phyloP scores from a whole-genome alignment of 2,113 vertebrate species.

The Gallinago jamesoni region DNA sequence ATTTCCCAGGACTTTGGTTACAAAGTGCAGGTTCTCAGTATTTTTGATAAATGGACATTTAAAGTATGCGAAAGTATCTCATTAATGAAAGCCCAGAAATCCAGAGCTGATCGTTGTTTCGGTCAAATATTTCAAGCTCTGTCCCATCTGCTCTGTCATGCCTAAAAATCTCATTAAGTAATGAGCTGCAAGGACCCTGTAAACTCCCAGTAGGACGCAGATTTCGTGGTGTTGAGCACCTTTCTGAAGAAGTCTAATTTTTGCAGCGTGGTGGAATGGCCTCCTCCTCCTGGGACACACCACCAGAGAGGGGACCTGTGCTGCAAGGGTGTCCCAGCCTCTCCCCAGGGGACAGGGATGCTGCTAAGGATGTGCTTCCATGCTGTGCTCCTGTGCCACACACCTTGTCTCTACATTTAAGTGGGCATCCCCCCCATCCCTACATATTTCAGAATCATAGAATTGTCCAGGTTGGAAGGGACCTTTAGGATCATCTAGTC shows the following conservation, averaged over 20 bases:
- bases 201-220: rapidly evolving
- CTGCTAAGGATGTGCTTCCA: background rate
- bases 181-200: background rate
- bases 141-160: background rate
- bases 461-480: too few relatives aligned
- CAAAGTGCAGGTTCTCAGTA: background rate
- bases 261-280: background rate
- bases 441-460: too few relatives aligned
- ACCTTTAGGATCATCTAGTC: too few relatives aligned
- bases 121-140: background rate
- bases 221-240: background rate
- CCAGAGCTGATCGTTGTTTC: background rate
- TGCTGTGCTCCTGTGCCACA: background rate
- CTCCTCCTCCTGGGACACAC: rapidly evolving
- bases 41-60: background rate
- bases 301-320: background rate
- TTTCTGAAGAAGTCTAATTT: background rate
- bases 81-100: background rate
- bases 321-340: background rate
- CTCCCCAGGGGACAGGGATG: background rate
- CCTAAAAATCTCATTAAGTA: background rate
- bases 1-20: background rate
- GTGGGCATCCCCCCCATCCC: background rate
- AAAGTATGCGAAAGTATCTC: background rate
- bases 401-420: rapidly evolving